Percentiles rank a stretch among this genome's conserved stretches.
phyloP scores from a whole-genome alignment of 2,888 invertebrate genomes.

The Himalopsyche kuldschensis region DNA sequence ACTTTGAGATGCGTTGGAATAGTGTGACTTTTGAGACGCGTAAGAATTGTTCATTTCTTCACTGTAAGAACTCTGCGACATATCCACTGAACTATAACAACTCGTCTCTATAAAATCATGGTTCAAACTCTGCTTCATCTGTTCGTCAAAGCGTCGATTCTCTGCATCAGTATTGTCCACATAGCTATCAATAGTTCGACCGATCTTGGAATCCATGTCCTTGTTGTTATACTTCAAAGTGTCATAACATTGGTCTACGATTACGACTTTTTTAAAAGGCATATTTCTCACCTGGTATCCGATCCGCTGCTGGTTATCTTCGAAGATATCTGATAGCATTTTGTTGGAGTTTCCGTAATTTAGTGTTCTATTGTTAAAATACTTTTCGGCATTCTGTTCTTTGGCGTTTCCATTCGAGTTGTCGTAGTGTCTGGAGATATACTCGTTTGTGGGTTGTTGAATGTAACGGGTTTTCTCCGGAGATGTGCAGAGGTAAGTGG shows the following conservation, averaged over 20 bases:
- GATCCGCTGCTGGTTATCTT: slow-evolving; percentile 17
- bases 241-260: slow-evolving; percentile 21
- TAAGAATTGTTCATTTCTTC: neutral
- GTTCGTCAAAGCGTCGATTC: neutral
- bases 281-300: slow-evolving; percentile 18
- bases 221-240: neutral
- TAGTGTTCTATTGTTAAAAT: slow-evolving; percentile 10
- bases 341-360: slow-evolving; percentile 28
- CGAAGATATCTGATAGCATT: slow-evolving; percentile 26
- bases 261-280: slow-evolving; percentile 33
- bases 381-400: slow-evolving; percentile 3
- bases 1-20: neutral
- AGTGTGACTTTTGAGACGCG: neutral
- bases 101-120: neutral
- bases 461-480: neutral
- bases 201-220: neutral
- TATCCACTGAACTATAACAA: neutral
- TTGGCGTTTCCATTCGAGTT: slow-evolving; percentile 8
- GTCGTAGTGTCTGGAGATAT: neutral
- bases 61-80: neutral
- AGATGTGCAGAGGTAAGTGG: slow-evolving; percentile 50
- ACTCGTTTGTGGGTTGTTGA: neutral
- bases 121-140: neutral
- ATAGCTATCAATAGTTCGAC: neutral
- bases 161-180: slow-evolving; percentile 18